Evolutionary conservation across 2,797 vertebrate species (phyloP).

Genomic region (Malurus leucopterus): DNA sequence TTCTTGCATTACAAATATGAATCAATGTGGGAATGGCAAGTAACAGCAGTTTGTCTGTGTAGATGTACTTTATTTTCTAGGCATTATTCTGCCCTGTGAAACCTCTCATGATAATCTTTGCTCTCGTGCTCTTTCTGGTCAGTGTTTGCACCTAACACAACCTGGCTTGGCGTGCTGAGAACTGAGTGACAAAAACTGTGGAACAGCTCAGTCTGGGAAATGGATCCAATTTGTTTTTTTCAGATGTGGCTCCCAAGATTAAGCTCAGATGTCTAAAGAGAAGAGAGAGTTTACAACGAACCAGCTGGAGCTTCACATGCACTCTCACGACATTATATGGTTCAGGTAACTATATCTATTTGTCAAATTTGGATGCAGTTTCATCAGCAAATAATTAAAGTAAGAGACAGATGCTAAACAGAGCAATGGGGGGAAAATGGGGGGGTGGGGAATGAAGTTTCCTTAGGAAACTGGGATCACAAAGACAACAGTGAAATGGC

Average conservation of each 20-base stretch:
- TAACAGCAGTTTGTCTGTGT: background rate
- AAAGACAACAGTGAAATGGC: background rate
- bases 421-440: background rate
- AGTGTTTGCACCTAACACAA: background rate
- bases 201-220: background rate
- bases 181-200: background rate
- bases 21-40: background rate
- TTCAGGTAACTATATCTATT: background rate
- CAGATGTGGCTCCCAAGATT: background rate
- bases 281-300: background rate
- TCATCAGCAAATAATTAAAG: background rate
- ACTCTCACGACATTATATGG: background rate
- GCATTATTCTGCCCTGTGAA: background rate
- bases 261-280: background rate
- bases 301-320: background rate
- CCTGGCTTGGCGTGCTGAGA: background rate
- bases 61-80: background rate
- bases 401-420: background rate
- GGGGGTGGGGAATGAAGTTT: accelerated
- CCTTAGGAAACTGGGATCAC: background rate
- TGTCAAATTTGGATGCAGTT: background rate
- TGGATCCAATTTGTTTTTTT: background rate
- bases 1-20: background rate
- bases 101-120: background rate
- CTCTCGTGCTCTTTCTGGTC: background rate